Evolutionary conservation across 2,888 invertebrate genomes (phyloP).

Genomic region (Euzophera pinguis): DNA sequence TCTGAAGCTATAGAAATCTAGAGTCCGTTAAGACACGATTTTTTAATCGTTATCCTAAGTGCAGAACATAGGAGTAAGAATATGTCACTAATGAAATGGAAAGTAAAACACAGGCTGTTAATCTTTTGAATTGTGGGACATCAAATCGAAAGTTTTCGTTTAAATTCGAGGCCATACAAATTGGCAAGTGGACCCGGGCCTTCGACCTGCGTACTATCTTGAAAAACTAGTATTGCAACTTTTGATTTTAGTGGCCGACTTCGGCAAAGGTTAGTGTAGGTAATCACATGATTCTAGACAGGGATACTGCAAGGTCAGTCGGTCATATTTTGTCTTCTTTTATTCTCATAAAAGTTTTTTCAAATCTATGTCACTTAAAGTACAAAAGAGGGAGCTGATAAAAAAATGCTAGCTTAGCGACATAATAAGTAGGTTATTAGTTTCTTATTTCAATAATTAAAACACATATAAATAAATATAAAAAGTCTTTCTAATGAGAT

Average conservation of each 20-base stretch:
- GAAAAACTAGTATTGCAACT: conserved; percentile 69
- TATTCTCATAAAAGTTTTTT: too few relatives aligned
- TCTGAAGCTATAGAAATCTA: too few relatives aligned
- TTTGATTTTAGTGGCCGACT: conserved; percentile 66
- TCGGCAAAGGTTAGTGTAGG: conserved; percentile 39
- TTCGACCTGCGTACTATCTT: conserved; percentile 54
- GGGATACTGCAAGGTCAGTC: conserved; percentile 1
- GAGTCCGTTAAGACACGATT: too few relatives aligned
- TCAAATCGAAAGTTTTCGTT: conserved; percentile 52
- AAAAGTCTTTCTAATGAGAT: too few relatives aligned
- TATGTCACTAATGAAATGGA: neutral
- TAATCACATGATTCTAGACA: conserved; percentile 18
- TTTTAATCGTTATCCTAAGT: too few relatives aligned
- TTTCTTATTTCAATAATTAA: too few relatives aligned
- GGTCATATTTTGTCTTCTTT: too few relatives aligned
- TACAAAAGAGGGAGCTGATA: too few relatives aligned
- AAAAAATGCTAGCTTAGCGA: too few relatives aligned
- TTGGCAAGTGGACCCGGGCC: conserved; percentile 52
- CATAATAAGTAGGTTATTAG: too few relatives aligned
- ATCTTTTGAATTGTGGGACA: conserved; percentile 30
- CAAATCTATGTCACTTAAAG: too few relatives aligned
- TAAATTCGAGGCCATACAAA: conserved; percentile 54
- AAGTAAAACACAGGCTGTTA: neutral
- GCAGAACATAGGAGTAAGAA: neutral
- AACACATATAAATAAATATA: too few relatives aligned